phyloP scores from a whole-genome alignment of 1,140 invertebrate genomes.

The Bursaphelenchus mucronatus region DNA sequence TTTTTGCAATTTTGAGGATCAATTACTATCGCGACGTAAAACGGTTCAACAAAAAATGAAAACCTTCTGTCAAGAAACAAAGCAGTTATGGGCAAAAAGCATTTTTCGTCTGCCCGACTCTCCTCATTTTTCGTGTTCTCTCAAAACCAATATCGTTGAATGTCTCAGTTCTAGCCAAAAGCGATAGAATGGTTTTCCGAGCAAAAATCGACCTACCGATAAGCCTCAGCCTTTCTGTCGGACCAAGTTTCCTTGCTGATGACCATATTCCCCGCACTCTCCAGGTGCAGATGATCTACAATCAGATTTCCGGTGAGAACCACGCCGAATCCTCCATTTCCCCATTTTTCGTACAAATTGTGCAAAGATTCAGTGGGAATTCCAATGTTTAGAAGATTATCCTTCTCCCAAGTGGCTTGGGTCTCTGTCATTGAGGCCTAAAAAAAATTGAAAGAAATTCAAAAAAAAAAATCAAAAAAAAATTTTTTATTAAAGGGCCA shows the following conservation, averaged over 20 bases:
- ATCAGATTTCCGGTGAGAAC: slow-evolving; percentile 42
- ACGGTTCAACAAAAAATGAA: too few species aligned
- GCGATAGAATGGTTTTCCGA: too few species aligned
- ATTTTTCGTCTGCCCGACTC: too few species aligned
- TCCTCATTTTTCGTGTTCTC: too few species aligned
- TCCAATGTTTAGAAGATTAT: slow-evolving; percentile 26
- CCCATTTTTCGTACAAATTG: slow-evolving; percentile 45
- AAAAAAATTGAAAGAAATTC: not conserved
- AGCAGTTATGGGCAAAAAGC: too few species aligned
- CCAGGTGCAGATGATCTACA: slow-evolving; percentile 36
- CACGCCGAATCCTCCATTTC: slow-evolving; percentile 39
- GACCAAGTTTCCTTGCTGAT: not conserved
- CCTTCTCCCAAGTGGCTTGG: slow-evolving; percentile 19
- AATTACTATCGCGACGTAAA: too few species aligned
- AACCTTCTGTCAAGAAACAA: too few species aligned
- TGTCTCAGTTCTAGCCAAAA: too few species aligned
- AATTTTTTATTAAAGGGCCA: slow-evolving; percentile 6
- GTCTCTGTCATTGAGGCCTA: slow-evolving; percentile 28
- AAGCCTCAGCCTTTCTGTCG: too few species aligned
- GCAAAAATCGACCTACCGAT: not conserved
- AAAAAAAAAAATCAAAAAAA: slow-evolving; percentile 12
- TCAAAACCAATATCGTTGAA: too few species aligned
- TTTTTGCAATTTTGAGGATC: too few species aligned
- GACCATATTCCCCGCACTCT: slow-evolving; percentile 25
- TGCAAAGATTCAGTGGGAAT: slow-evolving; percentile 34